These are phyloP conservation scores for Calameuta filiformis DNA, from an alignment of 2,888 invertebrate genomes.

Conservation along the genomic window DNA sequence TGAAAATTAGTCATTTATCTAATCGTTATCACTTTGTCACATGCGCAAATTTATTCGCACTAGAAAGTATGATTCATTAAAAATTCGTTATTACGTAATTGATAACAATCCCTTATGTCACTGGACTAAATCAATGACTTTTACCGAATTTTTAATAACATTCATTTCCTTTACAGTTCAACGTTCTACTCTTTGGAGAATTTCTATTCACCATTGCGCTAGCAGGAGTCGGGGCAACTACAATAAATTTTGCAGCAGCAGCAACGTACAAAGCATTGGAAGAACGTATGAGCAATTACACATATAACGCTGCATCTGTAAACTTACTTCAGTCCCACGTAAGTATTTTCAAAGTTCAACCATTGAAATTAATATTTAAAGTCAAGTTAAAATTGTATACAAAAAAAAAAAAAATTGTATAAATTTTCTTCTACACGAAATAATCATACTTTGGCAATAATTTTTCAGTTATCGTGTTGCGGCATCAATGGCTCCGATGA, in stretches of 20 bases:
- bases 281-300: constrained; percentile 5
- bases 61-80: not conserved
- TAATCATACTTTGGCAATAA: too few relatives aligned
- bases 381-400: not conserved
- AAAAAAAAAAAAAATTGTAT: too few relatives aligned
- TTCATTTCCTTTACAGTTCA: not conserved
- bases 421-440: too few relatives aligned
- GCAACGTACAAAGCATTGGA: not conserved
- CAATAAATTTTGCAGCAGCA: not conserved
- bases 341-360: not conserved
- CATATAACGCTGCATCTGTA: not conserved
- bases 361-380: not conserved
- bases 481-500: not conserved
- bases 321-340: not conserved
- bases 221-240: not conserved
- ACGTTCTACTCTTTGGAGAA: constrained; percentile 14
- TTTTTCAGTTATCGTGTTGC: not conserved
- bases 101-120: not conserved
- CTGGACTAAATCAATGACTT: not conserved
- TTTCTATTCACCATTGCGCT: constrained; percentile 8
- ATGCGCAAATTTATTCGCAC: not conserved
- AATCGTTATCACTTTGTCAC: not conserved
- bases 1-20: not conserved
- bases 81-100: not conserved
- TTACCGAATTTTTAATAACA: not conserved